A percentile compares a stretch with the other conserved stretches of the same genome.
These are phyloP conservation scores for Forbesichthys papilliferus DNA, from an alignment of 2,113 vertebrate species.

Conservation along the genomic window DNA sequence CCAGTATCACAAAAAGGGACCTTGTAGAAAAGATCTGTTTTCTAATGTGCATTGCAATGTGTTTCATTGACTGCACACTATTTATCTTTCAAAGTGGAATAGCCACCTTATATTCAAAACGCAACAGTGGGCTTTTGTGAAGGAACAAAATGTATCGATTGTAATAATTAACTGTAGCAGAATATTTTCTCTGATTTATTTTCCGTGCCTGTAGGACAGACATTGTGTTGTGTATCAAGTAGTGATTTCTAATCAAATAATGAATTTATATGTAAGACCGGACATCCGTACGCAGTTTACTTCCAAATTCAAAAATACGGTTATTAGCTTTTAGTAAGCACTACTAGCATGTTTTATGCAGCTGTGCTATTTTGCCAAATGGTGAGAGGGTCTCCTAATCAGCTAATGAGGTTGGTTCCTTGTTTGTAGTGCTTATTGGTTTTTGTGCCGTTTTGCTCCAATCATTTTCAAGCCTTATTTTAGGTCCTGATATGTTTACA, in stretches of 20 bases:
- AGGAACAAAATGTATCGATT: no score
- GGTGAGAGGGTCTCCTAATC: conserved; percentile 23
- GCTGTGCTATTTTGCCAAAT: conserved; percentile 19
- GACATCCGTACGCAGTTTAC: no score
- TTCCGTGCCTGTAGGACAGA: no score
- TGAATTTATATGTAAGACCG: no score
- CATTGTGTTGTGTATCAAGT: no score
- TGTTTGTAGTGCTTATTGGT: conserved; percentile 25
- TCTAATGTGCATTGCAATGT: conserved; percentile 27
- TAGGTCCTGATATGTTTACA: conserved; percentile 53
- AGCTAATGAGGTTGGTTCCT: conserved; percentile 16
- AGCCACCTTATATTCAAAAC: no score
- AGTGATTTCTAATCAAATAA: no score
- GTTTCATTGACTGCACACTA: conserved; percentile 16
- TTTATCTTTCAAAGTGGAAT: conserved; percentile 8
- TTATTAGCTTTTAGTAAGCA: conserved; percentile 21
- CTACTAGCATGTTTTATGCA: conserved; percentile 26
- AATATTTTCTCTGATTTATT: no score
- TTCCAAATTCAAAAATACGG: no score
- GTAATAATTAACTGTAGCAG: no score
- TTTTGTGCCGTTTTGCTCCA: conserved; percentile 19
- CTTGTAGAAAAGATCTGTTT: conserved; percentile 28
- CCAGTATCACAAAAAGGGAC: conserved; percentile 41
- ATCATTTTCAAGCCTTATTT: conserved; percentile 23
- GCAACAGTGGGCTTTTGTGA: no score